Percentiles rank a stretch among this genome's conserved stretches.
Evolutionary conservation across 2,888 invertebrate species (phyloP).

Genomic region (Leptinotarsa peninsularis): DNA sequence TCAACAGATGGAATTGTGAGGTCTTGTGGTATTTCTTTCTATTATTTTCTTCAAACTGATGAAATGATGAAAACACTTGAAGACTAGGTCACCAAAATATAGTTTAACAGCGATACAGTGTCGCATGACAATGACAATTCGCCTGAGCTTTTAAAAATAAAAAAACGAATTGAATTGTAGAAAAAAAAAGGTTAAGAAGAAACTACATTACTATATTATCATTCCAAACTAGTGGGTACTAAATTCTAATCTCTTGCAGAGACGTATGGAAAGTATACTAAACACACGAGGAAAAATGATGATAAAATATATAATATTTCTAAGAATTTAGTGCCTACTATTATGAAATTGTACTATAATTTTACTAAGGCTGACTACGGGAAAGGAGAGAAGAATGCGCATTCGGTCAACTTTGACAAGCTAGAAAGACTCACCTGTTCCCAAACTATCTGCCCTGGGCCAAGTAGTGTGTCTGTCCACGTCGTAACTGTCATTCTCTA

Average conservation of each 20-base stretch:
- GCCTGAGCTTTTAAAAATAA: background rate
- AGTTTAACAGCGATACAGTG: too few species aligned
- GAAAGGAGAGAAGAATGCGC: background rate
- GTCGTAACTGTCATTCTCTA: conserved; percentile 59
- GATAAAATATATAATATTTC: too few species aligned
- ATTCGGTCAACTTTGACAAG: background rate
- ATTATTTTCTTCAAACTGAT: too few species aligned
- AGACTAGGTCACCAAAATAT: too few species aligned
- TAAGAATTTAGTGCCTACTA: too few species aligned
- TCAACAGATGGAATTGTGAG: too few species aligned
- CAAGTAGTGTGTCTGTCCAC: conserved; percentile 57
- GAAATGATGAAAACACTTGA: too few species aligned
- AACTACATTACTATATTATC: background rate
- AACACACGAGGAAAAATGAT: too few species aligned
- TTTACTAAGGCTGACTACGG: background rate
- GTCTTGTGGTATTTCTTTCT: too few species aligned
- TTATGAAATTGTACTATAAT: too few species aligned
- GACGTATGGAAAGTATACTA: too few species aligned
- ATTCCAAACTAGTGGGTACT: background rate
- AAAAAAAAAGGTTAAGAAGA: background rate
- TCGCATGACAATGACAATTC: background rate
- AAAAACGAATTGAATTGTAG: background rate
- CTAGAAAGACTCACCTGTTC: conserved; percentile 55
- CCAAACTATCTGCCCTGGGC: conserved; percentile 59
- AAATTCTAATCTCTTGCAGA: background rate